Percentiles rank a stretch among this genome's conserved stretches.
These are phyloP conservation scores for Rhadina sibilatrix DNA, from an alignment of 2,113 vertebrate genomes.

Conservation along the genomic window DNA sequence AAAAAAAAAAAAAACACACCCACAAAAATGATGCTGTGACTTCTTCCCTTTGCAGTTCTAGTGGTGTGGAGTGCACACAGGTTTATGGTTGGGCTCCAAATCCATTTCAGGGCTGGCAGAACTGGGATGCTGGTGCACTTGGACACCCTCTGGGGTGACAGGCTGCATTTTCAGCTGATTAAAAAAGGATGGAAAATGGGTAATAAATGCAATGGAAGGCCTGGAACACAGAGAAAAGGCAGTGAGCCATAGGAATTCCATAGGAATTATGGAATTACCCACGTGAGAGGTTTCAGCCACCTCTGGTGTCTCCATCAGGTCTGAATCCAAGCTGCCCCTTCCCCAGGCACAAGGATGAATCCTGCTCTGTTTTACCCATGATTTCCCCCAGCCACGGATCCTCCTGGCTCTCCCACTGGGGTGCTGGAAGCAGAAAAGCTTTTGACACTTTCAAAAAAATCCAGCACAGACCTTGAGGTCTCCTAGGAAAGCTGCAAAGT, in stretches of 20 bases:
- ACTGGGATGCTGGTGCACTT: background rate
- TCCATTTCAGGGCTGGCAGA: background rate
- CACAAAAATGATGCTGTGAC: background rate
- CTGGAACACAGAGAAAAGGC: background rate
- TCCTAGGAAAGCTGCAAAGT: background rate
- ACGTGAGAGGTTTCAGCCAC: fast-evolving
- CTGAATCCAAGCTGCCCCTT: background rate
- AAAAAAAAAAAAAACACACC: background rate
- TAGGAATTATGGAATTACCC: background rate
- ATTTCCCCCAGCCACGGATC: fast-evolving
- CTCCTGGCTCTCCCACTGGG: background rate
- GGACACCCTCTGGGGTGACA: background rate
- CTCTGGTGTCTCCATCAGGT: background rate
- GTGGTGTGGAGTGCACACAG: background rate
- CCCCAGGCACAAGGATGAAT: background rate
- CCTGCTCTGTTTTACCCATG: background rate
- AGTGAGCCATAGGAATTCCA: background rate
- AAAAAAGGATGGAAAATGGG: background rate
- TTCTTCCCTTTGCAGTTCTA: background rate
- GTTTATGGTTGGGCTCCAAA: background rate
- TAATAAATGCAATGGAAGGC: background rate
- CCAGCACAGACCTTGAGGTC: background rate
- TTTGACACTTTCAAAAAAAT: background rate
- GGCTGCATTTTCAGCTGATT: background rate
- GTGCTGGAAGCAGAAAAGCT: background rate